Conservation (phyloP, 2,113 vertebrate species). For the Machaerirhynchus nigripectus region DNA sequence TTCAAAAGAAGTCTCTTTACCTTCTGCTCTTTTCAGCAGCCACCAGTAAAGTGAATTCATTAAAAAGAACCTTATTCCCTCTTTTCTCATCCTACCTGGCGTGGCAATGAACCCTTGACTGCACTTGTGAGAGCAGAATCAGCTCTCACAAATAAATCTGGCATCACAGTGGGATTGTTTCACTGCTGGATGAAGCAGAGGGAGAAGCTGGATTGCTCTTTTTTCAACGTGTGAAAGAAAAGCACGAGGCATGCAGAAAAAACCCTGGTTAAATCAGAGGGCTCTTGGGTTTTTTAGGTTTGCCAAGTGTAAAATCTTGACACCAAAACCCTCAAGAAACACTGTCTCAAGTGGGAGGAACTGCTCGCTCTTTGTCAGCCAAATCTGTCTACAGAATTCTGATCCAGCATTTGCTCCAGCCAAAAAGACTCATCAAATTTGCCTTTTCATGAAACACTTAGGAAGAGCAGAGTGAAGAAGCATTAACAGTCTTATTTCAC, state of each 20-base stretch:
- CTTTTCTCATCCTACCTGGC: not conserved
- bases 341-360: not conserved
- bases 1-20: not conserved
- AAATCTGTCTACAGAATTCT: not conserved
- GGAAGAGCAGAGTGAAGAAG: not conserved
- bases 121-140: not conserved
- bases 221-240: not conserved
- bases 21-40: not conserved
- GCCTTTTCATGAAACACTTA: not conserved
- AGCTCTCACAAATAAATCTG: not conserved
- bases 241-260: not conserved
- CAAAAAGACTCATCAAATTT: not conserved
- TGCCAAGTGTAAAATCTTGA: not conserved
- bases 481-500: slow-evolving; percentile 17
- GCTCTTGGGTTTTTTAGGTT: not conserved
- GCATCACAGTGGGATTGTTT: not conserved
- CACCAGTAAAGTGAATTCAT: not conserved
- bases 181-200: not conserved
- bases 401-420: not conserved
- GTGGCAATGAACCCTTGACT: not conserved
- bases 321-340: not conserved
- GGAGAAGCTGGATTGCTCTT: not conserved
- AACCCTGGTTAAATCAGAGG: not conserved
- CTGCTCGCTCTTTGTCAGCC: not conserved
- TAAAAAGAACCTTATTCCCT: not conserved